Evolutionary conservation across 2,113 vertebrate genomes (phyloP), one percentile per base, ranked within the genome.

Genomic region (Ia io): DNA sequence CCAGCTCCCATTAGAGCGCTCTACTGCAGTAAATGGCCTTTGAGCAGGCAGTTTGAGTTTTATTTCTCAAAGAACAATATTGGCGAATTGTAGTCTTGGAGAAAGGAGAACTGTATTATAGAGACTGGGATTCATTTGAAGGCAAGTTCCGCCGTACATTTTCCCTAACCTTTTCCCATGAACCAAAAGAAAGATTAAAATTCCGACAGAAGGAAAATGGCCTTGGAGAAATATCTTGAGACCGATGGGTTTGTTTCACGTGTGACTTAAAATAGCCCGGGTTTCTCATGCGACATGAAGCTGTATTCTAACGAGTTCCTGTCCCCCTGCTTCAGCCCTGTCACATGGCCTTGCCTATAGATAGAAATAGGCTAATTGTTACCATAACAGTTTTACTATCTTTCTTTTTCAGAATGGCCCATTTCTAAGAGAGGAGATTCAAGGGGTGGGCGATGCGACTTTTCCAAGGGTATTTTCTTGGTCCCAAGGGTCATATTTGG

Each of bases 191-290:
- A 95, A 96, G 96, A 96, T 97, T 96, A 96, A 96, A 97, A 97
- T 96, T 95, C 96, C 92, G 93, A 88, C 96, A 90, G 96, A 95
- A 96, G 97, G 97, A 95, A 97, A 96, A 96, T 93, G 53, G 97
- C 97, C 97, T 96, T 96, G 97, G 97, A 97, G 93, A 97, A 96
- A 96, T 97, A 96, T 92, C 90, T 97, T 84, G 92, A 96, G 95
- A 93, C 80, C 18, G 18, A 80, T 95, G 96, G 96, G 95, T 97
- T 97, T 96, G 94, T 96, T 97, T 97, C 95, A 96, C 77, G 90
- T 96, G 95, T 93, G 95, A 95, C 95, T 96, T 96, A 97, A 97
- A 97, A 97, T 96, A 96, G 95, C 92, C 77, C 87, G 77, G 71
- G n/a, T 92, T 93, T 96, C 76, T 87, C 84, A 87, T 47, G 32